phyloP scores from a whole-genome alignment of 2,888 invertebrate genomes.

The Mythimna pallens region DNA sequence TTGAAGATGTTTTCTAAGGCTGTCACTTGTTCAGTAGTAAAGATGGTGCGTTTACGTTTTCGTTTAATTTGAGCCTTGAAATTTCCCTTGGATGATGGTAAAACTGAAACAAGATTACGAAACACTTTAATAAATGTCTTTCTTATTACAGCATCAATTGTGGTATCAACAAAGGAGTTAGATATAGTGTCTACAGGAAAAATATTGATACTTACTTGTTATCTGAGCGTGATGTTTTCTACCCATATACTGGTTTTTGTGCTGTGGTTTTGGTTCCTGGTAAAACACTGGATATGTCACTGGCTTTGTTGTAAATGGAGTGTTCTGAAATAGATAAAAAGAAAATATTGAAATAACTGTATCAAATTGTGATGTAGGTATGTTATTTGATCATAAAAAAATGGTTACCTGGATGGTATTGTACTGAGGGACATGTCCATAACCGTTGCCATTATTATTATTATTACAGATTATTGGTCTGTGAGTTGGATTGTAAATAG shows the following conservation, averaged over 20 bases:
- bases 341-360: not conserved
- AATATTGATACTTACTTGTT: conserved; percentile 62
- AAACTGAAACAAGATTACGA: conserved; percentile 53
- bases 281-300: conserved; percentile 25
- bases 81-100: conserved; percentile 56
- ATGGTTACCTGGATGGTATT: conserved; percentile 30
- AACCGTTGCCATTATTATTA: not conserved
- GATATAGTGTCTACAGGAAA: not conserved
- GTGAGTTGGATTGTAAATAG: no score
- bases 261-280: conserved; percentile 11
- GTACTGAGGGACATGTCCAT: conserved; percentile 2
- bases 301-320: conserved; percentile 28
- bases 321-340: conserved; percentile 35
- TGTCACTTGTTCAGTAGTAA: conserved; percentile 93
- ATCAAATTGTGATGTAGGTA: not conserved
- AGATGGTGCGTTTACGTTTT: conserved; percentile 93
- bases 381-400: not conserved
- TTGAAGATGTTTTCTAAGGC: conserved; percentile 93
- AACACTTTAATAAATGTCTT: not conserved
- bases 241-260: conserved; percentile 16
- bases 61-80: conserved; percentile 72
- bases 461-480: no score
- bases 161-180: not conserved
- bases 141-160: not conserved
- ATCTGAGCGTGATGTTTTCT: conserved; percentile 62